phyloP scores from a whole-genome alignment of 2,797 vertebrate species.

The Novumbra hubbsi region DNA sequence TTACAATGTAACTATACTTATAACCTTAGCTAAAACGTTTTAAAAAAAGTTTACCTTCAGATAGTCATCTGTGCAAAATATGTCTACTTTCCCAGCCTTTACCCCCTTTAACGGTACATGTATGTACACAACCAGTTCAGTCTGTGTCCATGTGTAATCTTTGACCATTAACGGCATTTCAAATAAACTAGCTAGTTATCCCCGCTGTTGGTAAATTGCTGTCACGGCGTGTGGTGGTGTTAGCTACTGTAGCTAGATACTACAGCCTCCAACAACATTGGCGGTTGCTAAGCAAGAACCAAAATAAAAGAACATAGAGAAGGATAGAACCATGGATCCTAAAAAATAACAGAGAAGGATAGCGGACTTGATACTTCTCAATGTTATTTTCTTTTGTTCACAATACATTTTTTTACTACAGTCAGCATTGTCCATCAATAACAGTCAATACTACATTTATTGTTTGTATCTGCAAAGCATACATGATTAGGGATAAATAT shows the following conservation, averaged over 20 bases:
- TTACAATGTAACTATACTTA: background rate
- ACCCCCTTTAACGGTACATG: conserved; percentile 80
- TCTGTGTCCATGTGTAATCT: conserved; percentile 85
- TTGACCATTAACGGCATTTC: conserved; percentile 77
- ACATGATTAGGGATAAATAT: too few relatives aligned
- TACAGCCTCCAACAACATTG: background rate
- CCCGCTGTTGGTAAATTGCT: background rate
- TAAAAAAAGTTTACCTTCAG: conserved; percentile 77
- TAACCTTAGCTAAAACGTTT: background rate
- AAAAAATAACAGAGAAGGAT: too few relatives aligned
- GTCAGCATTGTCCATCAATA: too few relatives aligned
- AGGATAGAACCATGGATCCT: too few relatives aligned
- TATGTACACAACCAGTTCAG: conserved; percentile 67
- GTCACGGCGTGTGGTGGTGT: background rate
- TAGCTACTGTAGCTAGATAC: conserved; percentile 31
- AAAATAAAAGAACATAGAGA: background rate
- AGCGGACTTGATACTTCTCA: background rate
- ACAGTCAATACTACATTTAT: too few relatives aligned
- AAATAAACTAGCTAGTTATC: background rate
- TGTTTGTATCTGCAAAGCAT: too few relatives aligned
- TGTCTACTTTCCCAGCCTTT: conserved; percentile 58
- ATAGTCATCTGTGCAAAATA: conserved; percentile 84
- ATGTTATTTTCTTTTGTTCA: too few relatives aligned
- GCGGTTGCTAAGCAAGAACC: conserved; percentile 37
- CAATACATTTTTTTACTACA: too few relatives aligned